Conservation (phyloP, 2,888 invertebrate species). For the Patella pellucida region DNA sequence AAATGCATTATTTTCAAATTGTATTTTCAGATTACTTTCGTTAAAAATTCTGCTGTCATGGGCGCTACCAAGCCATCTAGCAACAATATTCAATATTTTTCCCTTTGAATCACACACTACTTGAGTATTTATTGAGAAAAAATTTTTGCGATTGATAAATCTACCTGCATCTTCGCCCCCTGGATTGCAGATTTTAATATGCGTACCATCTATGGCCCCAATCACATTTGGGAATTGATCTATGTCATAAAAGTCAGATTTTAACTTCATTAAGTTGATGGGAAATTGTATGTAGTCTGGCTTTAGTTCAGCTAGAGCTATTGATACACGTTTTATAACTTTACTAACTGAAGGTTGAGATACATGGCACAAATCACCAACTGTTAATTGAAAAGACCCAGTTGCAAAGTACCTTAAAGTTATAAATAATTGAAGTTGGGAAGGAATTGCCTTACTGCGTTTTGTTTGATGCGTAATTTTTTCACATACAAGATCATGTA, state of each 20-base stretch:
- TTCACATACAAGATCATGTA: not conserved
- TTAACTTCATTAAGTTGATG: not conserved
- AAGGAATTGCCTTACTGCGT: not conserved
- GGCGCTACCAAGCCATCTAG: not conserved
- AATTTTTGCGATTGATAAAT: not conserved
- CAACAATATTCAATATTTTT: conserved; percentile 10
- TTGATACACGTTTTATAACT: not conserved
- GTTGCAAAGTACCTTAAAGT: not conserved
- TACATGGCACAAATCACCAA: not conserved
- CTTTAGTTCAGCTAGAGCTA: not conserved
- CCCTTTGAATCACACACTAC: not conserved
- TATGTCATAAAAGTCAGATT: not conserved
- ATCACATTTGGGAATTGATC: not conserved
- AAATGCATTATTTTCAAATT: not conserved
- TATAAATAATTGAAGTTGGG: not conserved
- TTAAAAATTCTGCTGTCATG: not conserved
- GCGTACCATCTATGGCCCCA: not conserved
- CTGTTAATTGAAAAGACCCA: not conserved
- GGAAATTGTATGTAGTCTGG: not conserved
- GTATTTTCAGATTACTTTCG: not conserved
- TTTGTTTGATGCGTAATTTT: not conserved
- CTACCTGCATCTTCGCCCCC: not conserved
- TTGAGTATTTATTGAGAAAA: not conserved
- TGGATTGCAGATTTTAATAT: not conserved
- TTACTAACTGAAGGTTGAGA: conserved; percentile 1